phyloP scores from a whole-genome alignment of 2,888 invertebrate species.

The Dolomedes plantarius region DNA sequence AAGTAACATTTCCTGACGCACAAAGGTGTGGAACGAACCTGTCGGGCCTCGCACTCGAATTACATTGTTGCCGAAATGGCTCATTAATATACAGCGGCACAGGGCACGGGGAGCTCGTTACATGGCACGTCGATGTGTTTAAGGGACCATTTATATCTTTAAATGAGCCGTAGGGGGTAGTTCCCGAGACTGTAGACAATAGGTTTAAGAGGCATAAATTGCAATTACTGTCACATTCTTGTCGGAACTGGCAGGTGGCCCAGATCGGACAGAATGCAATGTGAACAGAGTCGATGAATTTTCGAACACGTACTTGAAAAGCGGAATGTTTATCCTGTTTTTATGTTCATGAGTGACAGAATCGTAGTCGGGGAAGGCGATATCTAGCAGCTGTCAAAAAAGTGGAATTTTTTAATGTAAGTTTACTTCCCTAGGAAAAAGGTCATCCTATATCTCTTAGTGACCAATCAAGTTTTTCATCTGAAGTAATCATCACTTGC shows the following conservation, averaged over 20 bases:
- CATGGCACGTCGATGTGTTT: neutral
- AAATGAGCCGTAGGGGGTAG: neutral
- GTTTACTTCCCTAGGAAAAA: no score
- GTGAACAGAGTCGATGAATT: no score
- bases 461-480: no score
- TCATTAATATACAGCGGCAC: conserved; percentile 1
- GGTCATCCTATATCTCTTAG: no score
- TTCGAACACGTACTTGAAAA: no score
- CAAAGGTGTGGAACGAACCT: neutral
- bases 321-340: no score
- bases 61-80: neutral
- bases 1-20: neutral
- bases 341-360: no score
- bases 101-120: neutral
- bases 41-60: neutral
- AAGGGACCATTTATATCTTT: neutral
- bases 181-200: neutral
- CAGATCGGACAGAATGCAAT: no score
- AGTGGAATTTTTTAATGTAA: no score
- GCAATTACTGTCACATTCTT: neutral
- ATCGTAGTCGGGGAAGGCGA: no score
- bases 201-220: neutral
- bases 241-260: neutral
- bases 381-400: no score
- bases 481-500: no score